These are phyloP conservation scores for Loripinus fragilis DNA, from an alignment of 2,888 invertebrate genomes.

Conservation along the genomic window DNA sequence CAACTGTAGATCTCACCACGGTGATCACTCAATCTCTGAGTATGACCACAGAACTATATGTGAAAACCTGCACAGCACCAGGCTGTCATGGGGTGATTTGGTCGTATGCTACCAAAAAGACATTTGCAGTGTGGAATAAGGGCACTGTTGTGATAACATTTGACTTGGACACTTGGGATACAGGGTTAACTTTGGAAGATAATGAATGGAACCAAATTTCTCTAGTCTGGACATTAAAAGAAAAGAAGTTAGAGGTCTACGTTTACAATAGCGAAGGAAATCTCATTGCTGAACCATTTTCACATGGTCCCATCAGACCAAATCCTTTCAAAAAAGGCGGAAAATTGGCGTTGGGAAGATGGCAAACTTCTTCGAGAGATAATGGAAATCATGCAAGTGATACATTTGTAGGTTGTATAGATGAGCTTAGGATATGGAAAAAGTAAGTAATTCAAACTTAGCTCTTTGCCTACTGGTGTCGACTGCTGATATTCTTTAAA, in stretches of 20 bases:
- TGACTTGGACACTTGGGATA: constrained; percentile 22
- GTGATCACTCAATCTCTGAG: background rate
- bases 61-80: constrained; percentile 42
- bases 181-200: constrained; percentile 34
- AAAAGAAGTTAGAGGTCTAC: constrained; percentile 20
- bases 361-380: background rate
- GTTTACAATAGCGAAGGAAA: constrained; percentile 4
- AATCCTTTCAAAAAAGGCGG: constrained; percentile 43
- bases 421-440: constrained; percentile 3
- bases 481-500: too few species aligned
- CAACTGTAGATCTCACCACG: background rate
- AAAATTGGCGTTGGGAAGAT: constrained; percentile 37
- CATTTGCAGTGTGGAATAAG: constrained; percentile 43
- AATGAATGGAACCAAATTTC: constrained; percentile 46
- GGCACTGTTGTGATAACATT: constrained; percentile 33
- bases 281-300: background rate
- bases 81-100: constrained; percentile 42
- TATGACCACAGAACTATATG: constrained; percentile 39
- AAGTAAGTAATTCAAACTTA: too few species aligned
- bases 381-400: background rate
- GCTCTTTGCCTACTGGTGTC: too few species aligned
- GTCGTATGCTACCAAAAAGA: constrained; percentile 31
- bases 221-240: constrained; percentile 25
- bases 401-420: background rate
- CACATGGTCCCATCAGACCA: background rate